Base-by-base conservation (phyloP, 2,888 invertebrate species). In the Abrostola tripartita region DNA sequence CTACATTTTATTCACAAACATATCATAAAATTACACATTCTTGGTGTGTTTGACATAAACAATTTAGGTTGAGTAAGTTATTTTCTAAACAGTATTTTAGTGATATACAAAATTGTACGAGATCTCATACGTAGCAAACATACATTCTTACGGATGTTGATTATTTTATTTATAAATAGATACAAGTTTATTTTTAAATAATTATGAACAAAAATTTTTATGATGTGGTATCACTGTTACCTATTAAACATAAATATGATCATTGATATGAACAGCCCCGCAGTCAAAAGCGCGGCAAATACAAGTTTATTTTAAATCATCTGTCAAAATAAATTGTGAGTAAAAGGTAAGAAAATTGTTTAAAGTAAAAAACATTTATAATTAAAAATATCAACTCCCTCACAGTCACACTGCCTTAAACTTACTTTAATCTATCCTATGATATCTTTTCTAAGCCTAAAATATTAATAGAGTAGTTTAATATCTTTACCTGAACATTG, bases 361-460 rank as follows among this genome's bases (percentile, higher is more conserved):
- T n/a, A 38, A 50, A 0, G 11, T 66, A 14, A 51, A 12, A 42
- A 47, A 37, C 51, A 68, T 72, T 71, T 61, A 61, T 65, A 65
- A 69, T 38, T 71, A 68, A 67, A 65, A 72, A 5, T 52, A 66
- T 51, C 42, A 79, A 52, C 52, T 56, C 53, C 40, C 36, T 61
- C 59, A 79, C 80, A 82, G 71, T 81, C 78, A 76, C 60, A 79
- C 83, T 77, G 73, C 56, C 69, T 68, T 76, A 68, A 5, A 5
- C 8, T 8, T 51, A 58, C 62, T 82, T 82, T 56, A 73, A 5
- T 58, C 36, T 68, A 73, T 47, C 44, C 80, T 82, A 82, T 81
- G 81, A 85, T 84, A 83, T 85, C 62, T 79, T 74, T 72, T 52
- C 71, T 76, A 78, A 65, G 42, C 57, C 75, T 79, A 81, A 71